Percentiles rank a stretch among this genome's conserved stretches.
Evolutionary conservation across 2,797 vertebrate species (phyloP).

Genomic region (Vultur gryphus): DNA sequence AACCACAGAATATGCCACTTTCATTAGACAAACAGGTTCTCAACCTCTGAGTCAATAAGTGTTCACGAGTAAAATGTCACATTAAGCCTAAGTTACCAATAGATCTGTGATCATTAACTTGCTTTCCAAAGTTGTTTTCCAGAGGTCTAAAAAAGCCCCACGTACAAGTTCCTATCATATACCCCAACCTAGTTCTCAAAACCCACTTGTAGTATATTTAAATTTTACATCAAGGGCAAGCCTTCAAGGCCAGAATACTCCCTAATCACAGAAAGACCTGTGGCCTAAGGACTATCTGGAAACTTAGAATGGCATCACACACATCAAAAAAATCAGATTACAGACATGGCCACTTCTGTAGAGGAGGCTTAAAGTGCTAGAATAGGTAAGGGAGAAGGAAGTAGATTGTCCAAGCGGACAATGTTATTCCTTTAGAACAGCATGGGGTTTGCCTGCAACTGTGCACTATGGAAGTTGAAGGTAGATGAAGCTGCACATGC

Average conservation of each 20-base stretch:
- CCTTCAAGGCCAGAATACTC: neutral
- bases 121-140: neutral
- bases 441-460: neutral
- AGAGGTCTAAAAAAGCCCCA: neutral
- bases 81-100: neutral
- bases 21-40: neutral
- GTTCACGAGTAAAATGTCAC: neutral
- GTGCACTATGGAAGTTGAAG: neutral
- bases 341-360: neutral
- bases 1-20: neutral
- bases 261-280: neutral
- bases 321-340: neutral
- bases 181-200: neutral
- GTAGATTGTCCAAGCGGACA: neutral
- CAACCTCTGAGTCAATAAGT: neutral
- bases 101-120: neutral
- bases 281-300: neutral
- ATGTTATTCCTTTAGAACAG: neutral
- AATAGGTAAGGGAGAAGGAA: neutral
- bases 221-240: neutral
- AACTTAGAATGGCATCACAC: neutral
- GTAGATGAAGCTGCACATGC: neutral
- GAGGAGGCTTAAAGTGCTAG: neutral
- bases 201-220: neutral
- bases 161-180: rapidly evolving